Evolutionary conservation across 2,797 vertebrate genomes (phyloP), one percentile per base, ranked within the genome.

Genomic region (Enteromius unitaeniatus): DNA sequence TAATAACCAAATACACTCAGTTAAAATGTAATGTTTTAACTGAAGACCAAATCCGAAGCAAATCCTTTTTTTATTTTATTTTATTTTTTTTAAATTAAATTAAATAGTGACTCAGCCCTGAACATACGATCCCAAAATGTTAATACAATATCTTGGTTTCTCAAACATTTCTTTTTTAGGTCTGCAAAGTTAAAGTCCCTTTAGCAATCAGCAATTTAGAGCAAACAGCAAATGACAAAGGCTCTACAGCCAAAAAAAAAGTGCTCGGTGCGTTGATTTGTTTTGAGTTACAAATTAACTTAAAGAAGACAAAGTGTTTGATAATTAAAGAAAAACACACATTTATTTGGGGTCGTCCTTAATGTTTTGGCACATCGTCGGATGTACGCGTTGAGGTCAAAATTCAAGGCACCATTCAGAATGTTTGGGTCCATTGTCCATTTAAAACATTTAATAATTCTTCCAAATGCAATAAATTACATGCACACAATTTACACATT

Each of bases 401-500:
- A 95, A 95, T 95, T 95, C 93, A 96, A 96, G 96, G 95, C 95
- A 97, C 95, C 95, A 95, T 94, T 94, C 94, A 95, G 89, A 96
- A 95, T 95, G 94, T 96, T 96, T 95, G 95, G 92, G 91, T 96
- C 94, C 95, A 95, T 93, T 96, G 96, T 97, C 96, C 95, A 90
- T 97, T 95, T 95, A 95, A 94, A 97, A 96, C 90, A 94, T 95
- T 95, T 95, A 95, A 95, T 91, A 94, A 93, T 90, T 95, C 95
- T 95, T 96, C 95, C 96, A 96, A 97, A 99, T 97, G 97, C 97
- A 99, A 99, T 98, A 99, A 99, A 96, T 99, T 98, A 99, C 97
- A 99, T 99, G 97, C 97, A 99, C 96, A 97, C 97, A 97, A 96
- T 97, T 98, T 95, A 87, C 86, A 87, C 86, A 86, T 87, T 97